Base-by-base conservation (phyloP, 2,888 invertebrate species). In the Sturmia bella region DNA sequence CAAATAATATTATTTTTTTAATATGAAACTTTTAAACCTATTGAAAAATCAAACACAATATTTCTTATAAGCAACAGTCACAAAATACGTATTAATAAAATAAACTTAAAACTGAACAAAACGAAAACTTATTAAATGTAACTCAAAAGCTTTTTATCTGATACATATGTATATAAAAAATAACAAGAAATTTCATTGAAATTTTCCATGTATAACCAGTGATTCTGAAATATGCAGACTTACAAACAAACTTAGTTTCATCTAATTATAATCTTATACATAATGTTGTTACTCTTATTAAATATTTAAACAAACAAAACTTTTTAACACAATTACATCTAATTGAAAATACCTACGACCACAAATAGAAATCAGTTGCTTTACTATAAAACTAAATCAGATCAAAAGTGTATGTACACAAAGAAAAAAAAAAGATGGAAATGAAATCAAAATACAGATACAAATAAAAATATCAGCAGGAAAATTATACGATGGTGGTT, bases 221-320 rank as follows among this genome's bases (percentile, higher is more conserved):
- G 39, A 15, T 63, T 45, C 2, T n/a, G 17, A 37, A 15, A 27
- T 45, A 45, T 50, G 12, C n/a, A n/a, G 13, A 43, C 43, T n/a
- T 15, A 43, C 12, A 43, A 43, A 43, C 43, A 66, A 27, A 48
- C 27, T 15, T 43, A 63, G 3, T 32, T 32, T 1, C 7, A 32
- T 32, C 32, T 32, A 32, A 32, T 32, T 13, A 64, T 17, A 37
- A 17, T 21, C 39, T 45, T 45, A 50, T 21, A 59, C 6, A 70
- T 54, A 63, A 52, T 64, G 41, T 81, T 81, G 76, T 77, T 77
- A 81, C 37, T 50, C 72, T 64, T 52, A 70, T 75, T 59, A 69
- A 70, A 64, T 57, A 74, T 56, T 66, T 11, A 76, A 64, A 54
- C 6, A 32, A 81, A 43, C 4, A 13, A 24, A 39, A 39, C 5